Base-by-base conservation (phyloP, 1,140 invertebrate species). In the Acyrthosiphon pisum region DNA sequence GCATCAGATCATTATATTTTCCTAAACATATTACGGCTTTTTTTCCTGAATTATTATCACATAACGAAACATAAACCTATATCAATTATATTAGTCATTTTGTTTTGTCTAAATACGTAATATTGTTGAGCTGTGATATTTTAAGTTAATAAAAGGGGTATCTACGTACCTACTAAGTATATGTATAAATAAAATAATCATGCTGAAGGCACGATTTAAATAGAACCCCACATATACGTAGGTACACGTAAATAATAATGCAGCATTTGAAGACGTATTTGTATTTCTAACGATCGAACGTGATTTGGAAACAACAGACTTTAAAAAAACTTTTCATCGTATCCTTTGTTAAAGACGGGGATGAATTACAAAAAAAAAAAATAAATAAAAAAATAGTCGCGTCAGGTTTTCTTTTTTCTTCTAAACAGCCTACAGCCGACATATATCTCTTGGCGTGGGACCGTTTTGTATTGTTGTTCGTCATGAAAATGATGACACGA, bases 401-500 rank as follows among this genome's bases (percentile, higher is more conserved):
- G 23, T 84, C 22, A 44, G 83, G 44, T 84, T 84, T 44, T 87
- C 20, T 35, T 87, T 35, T 87, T 48, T 30, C n/a, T 87, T 22
- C 30, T 22, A 87, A 48, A 48, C 86, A 20, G 86, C 86, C 86
- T 48, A 20, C 44, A 30, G 86, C 86, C 18, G 20, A 50, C 46
- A 44, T 48, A 6, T 22, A 87, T n/a, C 44, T 46, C 44, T 30
- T 48, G 44, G 9, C 86, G 86, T 48, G 86, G 30, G 44, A 87
- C 46, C 44, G 86, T 87, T 87, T 87, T n/a, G 86, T 87, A 84
- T 44, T 87, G 86, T 87, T 87, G 86, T 48, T 48, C 44, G 46
- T 14, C 14, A 81, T 20, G 22, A 37, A 35, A 81, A 81, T 41
- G 90, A 91, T 76, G 90, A 91, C 90, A 91, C 90, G 90, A 91